A percentile compares a stretch with the other conserved stretches of the same genome.
phyloP scores from a whole-genome alignment of 2,797 vertebrate species.

The Pogonophryne albipinna region DNA sequence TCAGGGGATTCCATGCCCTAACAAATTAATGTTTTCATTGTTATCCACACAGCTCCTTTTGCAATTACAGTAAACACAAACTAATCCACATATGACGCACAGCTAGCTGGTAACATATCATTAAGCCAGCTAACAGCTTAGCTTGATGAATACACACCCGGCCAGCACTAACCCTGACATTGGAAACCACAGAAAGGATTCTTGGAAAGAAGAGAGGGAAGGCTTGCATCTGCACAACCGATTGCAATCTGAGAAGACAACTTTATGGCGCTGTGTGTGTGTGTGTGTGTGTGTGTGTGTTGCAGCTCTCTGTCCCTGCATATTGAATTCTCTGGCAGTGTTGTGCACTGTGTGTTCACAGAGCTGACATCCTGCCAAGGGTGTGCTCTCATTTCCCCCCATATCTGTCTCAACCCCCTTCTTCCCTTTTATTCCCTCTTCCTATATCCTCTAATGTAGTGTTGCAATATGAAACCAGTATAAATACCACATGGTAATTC shows the following conservation, averaged over 20 bases:
- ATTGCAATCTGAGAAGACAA: slow-evolving; percentile 70
- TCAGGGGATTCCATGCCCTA: no score
- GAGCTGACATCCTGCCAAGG: slow-evolving; percentile 77
- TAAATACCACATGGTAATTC: slow-evolving; percentile 41
- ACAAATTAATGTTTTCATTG: not conserved
- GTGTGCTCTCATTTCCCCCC: slow-evolving; percentile 53
- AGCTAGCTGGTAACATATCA: slow-evolving; percentile 29
- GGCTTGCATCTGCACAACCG: slow-evolving; percentile 71
- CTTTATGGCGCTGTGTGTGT: slow-evolving; percentile 51
- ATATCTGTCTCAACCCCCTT: slow-evolving; percentile 59
- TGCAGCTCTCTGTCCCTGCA: slow-evolving; percentile 57
- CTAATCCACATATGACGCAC: slow-evolving; percentile 17
- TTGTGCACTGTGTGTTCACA: slow-evolving; percentile 67
- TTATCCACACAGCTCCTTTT: slow-evolving; percentile 15
- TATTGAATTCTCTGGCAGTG: slow-evolving; percentile 75
- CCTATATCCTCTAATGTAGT: slow-evolving; percentile 51
- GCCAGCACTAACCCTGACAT: slow-evolving; percentile 50
- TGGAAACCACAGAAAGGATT: slow-evolving; percentile 69
- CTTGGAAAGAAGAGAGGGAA: slow-evolving; percentile 51
- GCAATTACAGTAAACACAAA: slow-evolving; percentile 20
- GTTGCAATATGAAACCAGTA: slow-evolving; percentile 45
- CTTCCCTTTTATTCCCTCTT: slow-evolving; percentile 50
- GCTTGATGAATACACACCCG: slow-evolving; percentile 39
- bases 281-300: slow-evolving; percentile 27
- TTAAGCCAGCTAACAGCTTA: slow-evolving; percentile 35